Evolutionary conservation across 1,140 invertebrate species (phyloP).

Genomic region (Drosophila chauvacae): DNA sequence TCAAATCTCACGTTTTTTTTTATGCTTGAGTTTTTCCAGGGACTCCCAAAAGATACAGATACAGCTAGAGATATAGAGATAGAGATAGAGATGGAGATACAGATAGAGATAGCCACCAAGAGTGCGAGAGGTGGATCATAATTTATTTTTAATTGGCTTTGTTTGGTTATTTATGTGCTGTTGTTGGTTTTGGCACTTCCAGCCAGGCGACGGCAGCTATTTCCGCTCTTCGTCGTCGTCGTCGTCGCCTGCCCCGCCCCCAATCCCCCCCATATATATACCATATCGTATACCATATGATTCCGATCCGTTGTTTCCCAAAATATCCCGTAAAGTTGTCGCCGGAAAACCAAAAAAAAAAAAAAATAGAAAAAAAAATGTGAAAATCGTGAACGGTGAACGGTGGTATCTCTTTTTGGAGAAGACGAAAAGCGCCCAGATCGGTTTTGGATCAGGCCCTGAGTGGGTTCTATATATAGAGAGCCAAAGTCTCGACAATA

Average conservation of each 20-base stretch:
- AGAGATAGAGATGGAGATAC: background rate
- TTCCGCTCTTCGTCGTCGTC: constrained; percentile 40
- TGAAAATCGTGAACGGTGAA: constrained; percentile 11
- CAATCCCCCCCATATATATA: background rate
- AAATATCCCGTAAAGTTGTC: constrained; percentile 57
- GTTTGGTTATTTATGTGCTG: constrained; percentile 60
- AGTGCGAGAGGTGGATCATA: constrained; percentile 64
- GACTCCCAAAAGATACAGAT: constrained; percentile 6
- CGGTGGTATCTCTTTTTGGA: constrained; percentile 38
- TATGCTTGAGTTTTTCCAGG: constrained; percentile 8
- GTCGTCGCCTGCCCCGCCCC: background rate
- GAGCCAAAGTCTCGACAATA: constrained; percentile 3
- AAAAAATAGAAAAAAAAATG: background rate
- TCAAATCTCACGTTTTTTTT: background rate
- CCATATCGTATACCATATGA: constrained; percentile 19
- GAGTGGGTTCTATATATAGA: constrained; percentile 23
- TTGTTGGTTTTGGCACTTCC: constrained; percentile 62
- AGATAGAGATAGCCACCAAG: constrained; percentile 6
- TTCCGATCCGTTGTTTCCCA: constrained; percentile 33
- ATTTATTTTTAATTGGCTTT: constrained; percentile 79
- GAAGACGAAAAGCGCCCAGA: constrained; percentile 15
- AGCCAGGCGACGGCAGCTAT: constrained; percentile 51
- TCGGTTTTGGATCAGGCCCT: constrained; percentile 12
- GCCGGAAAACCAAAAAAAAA: constrained; percentile 27
- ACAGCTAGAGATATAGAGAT: background rate